phyloP scores from a whole-genome alignment of 1,140 invertebrate genomes.

The Brachionus paranguensis region DNA sequence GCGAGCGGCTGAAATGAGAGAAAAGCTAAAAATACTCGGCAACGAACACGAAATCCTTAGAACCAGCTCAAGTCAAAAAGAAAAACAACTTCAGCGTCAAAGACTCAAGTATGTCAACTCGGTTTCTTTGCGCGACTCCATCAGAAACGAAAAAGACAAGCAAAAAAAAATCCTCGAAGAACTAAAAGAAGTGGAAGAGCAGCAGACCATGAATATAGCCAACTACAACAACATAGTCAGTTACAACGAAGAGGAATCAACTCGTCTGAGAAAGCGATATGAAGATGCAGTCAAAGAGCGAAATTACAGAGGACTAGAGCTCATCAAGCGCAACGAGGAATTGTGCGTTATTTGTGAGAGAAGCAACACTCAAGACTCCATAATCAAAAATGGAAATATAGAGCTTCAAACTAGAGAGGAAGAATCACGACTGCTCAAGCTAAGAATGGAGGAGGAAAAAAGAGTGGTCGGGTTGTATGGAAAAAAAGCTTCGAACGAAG shows the following conservation, averaged over 20 bases:
- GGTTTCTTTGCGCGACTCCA: constrained; percentile 51
- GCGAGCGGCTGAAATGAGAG: constrained; percentile 55
- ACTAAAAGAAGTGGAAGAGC: constrained; percentile 51
- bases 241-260: constrained; percentile 54
- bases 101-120: constrained; percentile 50
- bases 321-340: constrained; percentile 55
- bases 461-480: constrained; percentile 46
- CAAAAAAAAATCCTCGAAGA: constrained; percentile 51
- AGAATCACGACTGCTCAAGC: constrained; percentile 51
- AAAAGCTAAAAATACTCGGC: constrained; percentile 55
- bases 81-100: constrained; percentile 54
- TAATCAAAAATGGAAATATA: constrained; percentile 54
- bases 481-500: constrained; percentile 49
- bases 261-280: constrained; percentile 51
- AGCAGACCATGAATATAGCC: constrained; percentile 54
- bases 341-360: constrained; percentile 47
- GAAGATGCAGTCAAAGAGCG: constrained; percentile 51
- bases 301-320: constrained; percentile 53
- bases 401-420: constrained; percentile 51
- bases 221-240: constrained; percentile 51
- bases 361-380: constrained; percentile 46
- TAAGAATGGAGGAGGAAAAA: constrained; percentile 49
- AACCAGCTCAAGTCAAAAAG: constrained; percentile 53
- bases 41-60: constrained; percentile 56
- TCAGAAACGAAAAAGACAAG: constrained; percentile 53